Evolutionary conservation across 2,113 vertebrate species (phyloP).

Genomic region (Callaeas wilsoni): DNA sequence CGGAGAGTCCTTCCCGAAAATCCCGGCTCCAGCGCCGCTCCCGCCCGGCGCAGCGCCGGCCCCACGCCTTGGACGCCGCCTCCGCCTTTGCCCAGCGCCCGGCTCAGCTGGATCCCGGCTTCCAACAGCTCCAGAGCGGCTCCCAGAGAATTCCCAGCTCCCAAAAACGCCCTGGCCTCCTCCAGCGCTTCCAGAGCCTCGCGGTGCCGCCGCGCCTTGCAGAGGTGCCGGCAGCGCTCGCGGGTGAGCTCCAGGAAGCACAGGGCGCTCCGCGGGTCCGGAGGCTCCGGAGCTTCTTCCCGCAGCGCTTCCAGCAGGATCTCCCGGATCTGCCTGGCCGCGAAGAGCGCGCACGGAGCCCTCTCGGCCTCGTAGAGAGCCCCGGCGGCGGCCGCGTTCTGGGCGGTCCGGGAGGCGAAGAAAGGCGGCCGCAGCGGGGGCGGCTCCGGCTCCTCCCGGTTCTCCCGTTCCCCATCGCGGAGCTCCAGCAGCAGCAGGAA

Average conservation of each 20-base stretch:
- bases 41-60: neutral
- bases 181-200: neutral
- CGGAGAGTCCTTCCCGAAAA: fast-evolving
- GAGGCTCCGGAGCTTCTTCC: fast-evolving
- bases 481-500: neutral
- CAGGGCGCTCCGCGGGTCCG: fast-evolving
- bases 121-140: neutral
- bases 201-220: neutral
- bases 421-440: fast-evolving
- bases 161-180: fast-evolving
- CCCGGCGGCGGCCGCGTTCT: fast-evolving
- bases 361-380: neutral
- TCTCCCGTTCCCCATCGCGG: too few relatives aligned
- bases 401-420: neutral
- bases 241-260: neutral
- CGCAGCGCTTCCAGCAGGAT: fast-evolving
- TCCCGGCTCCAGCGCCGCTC: neutral
- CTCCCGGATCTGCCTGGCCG: neutral
- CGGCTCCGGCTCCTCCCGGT: too few relatives aligned
- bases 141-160: neutral
- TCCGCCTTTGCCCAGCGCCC: neutral
- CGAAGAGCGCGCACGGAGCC: neutral
- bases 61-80: fast-evolving
- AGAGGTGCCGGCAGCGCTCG: neutral
- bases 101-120: neutral